Conservation (phyloP, 2,113 vertebrate species). For the Lophotis ruficrista region DNA sequence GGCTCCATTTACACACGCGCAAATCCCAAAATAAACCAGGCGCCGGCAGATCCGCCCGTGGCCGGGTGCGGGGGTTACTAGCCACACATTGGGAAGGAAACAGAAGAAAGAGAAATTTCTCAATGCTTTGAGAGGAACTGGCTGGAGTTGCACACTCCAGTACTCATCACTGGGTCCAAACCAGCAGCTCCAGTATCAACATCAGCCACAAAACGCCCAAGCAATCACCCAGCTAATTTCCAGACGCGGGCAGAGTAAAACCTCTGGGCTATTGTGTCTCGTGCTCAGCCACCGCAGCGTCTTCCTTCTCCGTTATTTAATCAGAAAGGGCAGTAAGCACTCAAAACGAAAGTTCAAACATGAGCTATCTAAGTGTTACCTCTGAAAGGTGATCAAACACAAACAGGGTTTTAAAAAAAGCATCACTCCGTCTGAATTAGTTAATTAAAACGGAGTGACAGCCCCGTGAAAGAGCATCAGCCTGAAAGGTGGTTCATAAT, state of each 20-base stretch:
- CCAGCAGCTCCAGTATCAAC: not conserved
- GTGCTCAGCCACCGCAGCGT: not conserved
- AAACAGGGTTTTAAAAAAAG: not conserved
- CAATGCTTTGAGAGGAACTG: rapidly evolving
- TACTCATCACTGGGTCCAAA: not conserved
- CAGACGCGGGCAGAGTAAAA: not conserved
- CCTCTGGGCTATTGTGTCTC: not conserved
- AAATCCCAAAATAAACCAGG: not conserved
- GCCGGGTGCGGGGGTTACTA: not conserved
- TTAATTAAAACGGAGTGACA: conserved; percentile 44
- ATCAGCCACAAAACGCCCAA: not conserved
- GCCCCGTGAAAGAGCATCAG: not conserved
- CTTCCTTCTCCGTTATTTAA: not conserved
- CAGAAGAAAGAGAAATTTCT: not conserved
- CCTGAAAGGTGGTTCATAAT: conserved; percentile 63
- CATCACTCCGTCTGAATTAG: not conserved
- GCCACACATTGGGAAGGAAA: not conserved
- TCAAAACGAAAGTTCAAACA: not conserved
- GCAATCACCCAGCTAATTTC: not conserved
- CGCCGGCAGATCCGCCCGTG: not conserved
- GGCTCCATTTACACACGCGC: not conserved
- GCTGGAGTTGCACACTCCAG: not conserved
- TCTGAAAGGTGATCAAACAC: conserved; percentile 63
- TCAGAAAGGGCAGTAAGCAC: not conserved
- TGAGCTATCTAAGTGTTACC: not conserved